Evolutionary conservation across 30 jellyfish, hydroid and myxozoan genomes (phyloP).

Genomic region (Cassiopea xamachana): DNA sequence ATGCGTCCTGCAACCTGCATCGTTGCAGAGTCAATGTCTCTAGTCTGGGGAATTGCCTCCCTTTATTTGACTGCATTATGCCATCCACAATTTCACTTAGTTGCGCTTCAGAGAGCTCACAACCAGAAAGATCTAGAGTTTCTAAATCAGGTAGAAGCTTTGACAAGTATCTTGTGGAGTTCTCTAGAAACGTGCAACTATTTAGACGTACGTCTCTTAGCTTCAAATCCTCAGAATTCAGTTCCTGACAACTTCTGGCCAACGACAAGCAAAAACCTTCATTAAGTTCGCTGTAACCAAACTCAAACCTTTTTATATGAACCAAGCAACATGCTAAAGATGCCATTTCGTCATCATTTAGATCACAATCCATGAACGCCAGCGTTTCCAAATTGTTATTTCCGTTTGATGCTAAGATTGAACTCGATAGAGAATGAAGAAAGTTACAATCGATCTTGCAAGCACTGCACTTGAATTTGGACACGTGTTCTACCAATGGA

Average conservation of each 20-base stretch:
- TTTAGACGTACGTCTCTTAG: background rate
- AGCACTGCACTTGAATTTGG: background rate
- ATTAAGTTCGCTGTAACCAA: background rate
- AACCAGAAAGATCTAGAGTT: constrained; percentile 16
- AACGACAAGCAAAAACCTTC: background rate
- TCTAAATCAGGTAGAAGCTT: background rate
- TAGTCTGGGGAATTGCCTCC: background rate
- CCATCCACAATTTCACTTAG: background rate
- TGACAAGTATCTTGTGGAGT: background rate
- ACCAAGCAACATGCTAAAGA: background rate
- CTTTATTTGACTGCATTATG: background rate
- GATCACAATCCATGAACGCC: constrained; percentile 14
- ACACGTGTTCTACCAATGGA: background rate
- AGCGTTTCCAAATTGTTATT: background rate
- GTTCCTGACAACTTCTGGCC: background rate
- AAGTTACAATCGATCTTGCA: background rate
- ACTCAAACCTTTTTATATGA: background rate
- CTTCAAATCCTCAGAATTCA: background rate
- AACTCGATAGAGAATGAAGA: background rate
- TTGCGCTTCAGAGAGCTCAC: background rate
- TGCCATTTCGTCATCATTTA: background rate
- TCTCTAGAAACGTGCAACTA: background rate
- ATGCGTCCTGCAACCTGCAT: constrained; percentile 18
- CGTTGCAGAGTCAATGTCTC: constrained; percentile 1
- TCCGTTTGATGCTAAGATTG: background rate